Evolutionary conservation across 1,140 invertebrate genomes (phyloP).

Genomic region (Mactra quadrangularis): DNA sequence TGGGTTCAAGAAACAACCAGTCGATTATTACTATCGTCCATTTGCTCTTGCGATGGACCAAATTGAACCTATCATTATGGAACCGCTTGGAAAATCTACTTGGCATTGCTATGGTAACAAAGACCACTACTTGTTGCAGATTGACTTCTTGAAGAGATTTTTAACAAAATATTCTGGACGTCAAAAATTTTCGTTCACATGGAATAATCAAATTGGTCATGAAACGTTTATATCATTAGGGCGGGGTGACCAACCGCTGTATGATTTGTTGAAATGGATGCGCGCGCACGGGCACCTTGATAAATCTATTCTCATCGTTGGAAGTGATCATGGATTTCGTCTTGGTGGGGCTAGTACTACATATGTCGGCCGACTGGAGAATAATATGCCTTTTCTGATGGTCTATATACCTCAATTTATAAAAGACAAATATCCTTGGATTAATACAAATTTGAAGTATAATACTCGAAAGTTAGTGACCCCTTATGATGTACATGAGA

Average conservation of each 20-base stretch:
- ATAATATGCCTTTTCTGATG: constrained; percentile 60
- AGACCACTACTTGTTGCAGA: constrained; percentile 33
- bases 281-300: constrained; percentile 36
- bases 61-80: constrained; percentile 52
- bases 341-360: constrained; percentile 53
- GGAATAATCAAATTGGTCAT: constrained; percentile 60
- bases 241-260: constrained; percentile 67
- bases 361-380: constrained; percentile 57
- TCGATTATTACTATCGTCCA: constrained; percentile 92
- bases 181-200: constrained; percentile 39
- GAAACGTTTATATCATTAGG: constrained; percentile 51
- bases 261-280: constrained; percentile 66
- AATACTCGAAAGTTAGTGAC: constrained; percentile 45
- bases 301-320: constrained; percentile 51
- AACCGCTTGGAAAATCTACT: constrained; percentile 24
- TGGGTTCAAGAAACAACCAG: constrained; percentile 91
- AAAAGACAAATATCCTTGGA: constrained; percentile 32
- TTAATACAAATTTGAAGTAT: constrained; percentile 39
- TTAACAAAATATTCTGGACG: constrained; percentile 33
- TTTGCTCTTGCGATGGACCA: constrained; percentile 84
- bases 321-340: constrained; percentile 63
- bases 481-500: constrained; percentile 56
- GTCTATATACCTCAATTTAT: constrained; percentile 52
- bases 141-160: constrained; percentile 50
- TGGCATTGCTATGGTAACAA: constrained; percentile 54